Conservation (phyloP, 2,888 invertebrate genomes). For the Pristionchus mayeri region DNA sequence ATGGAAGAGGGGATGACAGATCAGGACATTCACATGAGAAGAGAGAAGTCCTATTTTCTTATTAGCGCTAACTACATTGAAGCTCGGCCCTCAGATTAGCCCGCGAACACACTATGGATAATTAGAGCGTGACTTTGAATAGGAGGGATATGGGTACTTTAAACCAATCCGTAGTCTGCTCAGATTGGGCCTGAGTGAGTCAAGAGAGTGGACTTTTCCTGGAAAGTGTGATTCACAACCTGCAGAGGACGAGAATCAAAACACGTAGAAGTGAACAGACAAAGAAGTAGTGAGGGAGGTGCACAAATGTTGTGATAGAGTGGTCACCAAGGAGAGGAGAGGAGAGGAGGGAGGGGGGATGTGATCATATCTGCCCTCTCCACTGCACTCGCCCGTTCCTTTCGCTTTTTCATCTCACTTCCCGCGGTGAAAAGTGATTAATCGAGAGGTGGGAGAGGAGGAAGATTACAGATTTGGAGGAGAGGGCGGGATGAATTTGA, state of each 20-base stretch:
- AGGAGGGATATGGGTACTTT: background rate
- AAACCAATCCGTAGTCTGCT: background rate
- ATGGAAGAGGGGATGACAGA: background rate
- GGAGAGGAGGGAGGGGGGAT: background rate
- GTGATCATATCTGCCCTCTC: conserved; percentile 2
- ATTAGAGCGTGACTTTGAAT: background rate
- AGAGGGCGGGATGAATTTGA: background rate
- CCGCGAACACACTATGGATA: conserved; percentile 4
- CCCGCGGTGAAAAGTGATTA: conserved; percentile 41
- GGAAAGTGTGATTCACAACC: no score
- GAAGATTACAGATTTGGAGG: conserved; percentile 36
- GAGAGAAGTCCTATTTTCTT: conserved; percentile 39
- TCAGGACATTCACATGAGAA: conserved; percentile 8
- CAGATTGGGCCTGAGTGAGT: background rate
- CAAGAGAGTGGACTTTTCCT: no score
- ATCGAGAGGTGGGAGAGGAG: background rate
- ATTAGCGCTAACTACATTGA: conserved; percentile 37
- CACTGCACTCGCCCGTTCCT: conserved; percentile 31
- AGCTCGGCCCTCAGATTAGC: background rate
- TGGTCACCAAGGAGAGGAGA: background rate
- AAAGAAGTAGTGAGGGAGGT: conserved; percentile 20
- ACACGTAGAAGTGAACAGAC: background rate
- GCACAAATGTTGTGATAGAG: conserved; percentile 34
- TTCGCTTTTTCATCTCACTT: conserved; percentile 44
- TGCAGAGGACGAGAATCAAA: background rate